Conservation (phyloP, 1,140 invertebrate genomes). For the Brachionus manjavacas region DNA sequence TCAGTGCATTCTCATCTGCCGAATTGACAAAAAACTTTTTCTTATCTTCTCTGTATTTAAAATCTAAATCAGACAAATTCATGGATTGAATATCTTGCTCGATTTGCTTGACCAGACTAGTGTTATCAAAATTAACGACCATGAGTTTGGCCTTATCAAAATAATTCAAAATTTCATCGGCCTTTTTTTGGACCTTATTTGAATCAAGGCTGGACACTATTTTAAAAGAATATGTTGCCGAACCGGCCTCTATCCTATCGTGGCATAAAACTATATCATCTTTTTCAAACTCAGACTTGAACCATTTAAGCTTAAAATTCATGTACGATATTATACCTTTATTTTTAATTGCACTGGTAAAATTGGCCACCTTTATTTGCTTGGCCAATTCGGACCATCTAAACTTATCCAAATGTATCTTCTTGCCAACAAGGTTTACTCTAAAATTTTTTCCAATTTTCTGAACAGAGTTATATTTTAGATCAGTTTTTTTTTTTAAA, state of each 20-base stretch:
- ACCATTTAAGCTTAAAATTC: neutral
- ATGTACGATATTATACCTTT: neutral
- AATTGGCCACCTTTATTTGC: neutral
- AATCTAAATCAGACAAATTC: neutral
- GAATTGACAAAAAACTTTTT: neutral
- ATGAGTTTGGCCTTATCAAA: neutral
- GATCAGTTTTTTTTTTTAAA: neutral
- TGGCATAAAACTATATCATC: neutral
- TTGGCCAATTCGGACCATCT: neutral
- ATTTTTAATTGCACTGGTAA: neutral
- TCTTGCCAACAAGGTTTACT: neutral
- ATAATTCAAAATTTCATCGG: neutral
- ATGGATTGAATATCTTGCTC: neutral
- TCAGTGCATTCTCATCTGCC: neutral
- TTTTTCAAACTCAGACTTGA: neutral
- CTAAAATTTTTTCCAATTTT: neutral
- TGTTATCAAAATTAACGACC: neutral
- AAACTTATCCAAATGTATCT: neutral
- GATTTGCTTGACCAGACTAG: neutral
- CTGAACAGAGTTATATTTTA: neutral
- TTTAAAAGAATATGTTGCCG: neutral
- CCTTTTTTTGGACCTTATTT: neutral
- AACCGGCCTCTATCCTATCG: neutral
- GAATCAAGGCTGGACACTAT: neutral
- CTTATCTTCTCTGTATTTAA: neutral